Conservation (phyloP, 1,140 invertebrate species). For the Amphibalanus amphitrite region DNA sequence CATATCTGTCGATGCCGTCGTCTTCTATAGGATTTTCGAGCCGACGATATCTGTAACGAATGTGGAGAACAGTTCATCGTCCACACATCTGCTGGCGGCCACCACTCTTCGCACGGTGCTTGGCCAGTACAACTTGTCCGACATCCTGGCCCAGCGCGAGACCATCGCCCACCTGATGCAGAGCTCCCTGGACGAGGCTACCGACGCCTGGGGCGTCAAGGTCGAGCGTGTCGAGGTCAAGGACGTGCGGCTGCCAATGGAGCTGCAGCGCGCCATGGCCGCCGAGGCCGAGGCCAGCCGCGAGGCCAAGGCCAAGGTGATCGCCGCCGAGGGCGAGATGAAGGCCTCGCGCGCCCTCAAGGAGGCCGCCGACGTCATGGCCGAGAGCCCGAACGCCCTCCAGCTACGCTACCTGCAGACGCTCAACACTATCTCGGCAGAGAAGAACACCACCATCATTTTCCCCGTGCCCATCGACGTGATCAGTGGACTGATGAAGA, state of each 20-base stretch:
- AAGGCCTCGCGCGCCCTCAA: slow-evolving; percentile 70
- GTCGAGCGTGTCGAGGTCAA: slow-evolving; percentile 42
- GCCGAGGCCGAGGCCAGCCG: slow-evolving; percentile 37
- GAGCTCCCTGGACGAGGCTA: slow-evolving; percentile 34
- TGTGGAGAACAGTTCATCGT: slow-evolving; percentile 23
- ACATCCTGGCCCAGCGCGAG: slow-evolving; percentile 42
- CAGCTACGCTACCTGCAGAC: slow-evolving; percentile 60
- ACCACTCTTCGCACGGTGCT: slow-evolving; percentile 39
- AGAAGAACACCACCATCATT: slow-evolving; percentile 96
- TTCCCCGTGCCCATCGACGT: slow-evolving; percentile 90
- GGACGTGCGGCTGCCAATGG: slow-evolving; percentile 40
- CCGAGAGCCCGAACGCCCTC: slow-evolving; percentile 62
- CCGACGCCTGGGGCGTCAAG: slow-evolving; percentile 43
- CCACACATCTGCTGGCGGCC: slow-evolving; percentile 31
- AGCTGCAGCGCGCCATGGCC: slow-evolving; percentile 39
- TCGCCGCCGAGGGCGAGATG: slow-evolving; percentile 53
- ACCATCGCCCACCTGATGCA: slow-evolving; percentile 34
- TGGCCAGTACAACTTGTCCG: slow-evolving; percentile 39
- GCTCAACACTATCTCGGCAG: slow-evolving; percentile 82
- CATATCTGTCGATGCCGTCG: slow-evolving; percentile 27
- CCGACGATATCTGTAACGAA: slow-evolving; percentile 30
- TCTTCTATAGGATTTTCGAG: slow-evolving; percentile 37
- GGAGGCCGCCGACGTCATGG: slow-evolving; percentile 76
- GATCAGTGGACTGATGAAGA: slow-evolving; percentile 25
- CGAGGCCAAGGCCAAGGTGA: slow-evolving; percentile 38